phyloP scores from a whole-genome alignment of 2,113 vertebrate species.

The Nestor notabilis region DNA sequence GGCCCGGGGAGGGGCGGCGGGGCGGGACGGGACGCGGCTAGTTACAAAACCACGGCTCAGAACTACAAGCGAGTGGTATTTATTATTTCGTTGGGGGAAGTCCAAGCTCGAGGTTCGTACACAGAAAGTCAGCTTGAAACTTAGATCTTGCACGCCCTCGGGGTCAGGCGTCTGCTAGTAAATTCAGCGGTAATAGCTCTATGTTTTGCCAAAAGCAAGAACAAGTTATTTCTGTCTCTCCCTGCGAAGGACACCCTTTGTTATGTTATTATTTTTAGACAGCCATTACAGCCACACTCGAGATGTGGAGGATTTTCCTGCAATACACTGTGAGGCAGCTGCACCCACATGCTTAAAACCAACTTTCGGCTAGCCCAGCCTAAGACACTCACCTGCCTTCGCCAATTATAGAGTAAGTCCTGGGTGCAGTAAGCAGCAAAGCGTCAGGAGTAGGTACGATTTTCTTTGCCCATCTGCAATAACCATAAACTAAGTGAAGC shows the following conservation, averaged over 20 bases:
- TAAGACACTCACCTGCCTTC: not conserved
- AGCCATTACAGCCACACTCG: not conserved
- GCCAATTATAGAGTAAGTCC: not conserved
- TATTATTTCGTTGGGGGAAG: not conserved
- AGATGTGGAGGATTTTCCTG: not conserved
- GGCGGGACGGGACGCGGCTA: not conserved
- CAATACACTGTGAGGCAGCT: not conserved
- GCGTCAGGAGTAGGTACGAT: not conserved
- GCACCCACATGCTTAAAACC: not conserved
- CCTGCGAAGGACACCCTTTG: not conserved
- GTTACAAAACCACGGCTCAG: not conserved
- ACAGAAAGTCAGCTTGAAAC: not conserved
- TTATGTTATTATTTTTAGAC: constrained; percentile 36
- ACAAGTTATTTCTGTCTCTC: not conserved
- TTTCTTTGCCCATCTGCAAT: not conserved
- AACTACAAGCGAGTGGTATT: not conserved
- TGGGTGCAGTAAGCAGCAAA: not conserved
- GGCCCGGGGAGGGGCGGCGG: too few species aligned
- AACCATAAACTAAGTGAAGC: not conserved
- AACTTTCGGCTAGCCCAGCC: not conserved
- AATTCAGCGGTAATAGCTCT: not conserved
- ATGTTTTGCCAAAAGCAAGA: not conserved
- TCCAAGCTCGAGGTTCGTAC: not conserved
- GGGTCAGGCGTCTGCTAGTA: not conserved
- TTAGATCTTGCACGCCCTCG: not conserved